Evolutionary conservation across 2,888 invertebrate genomes (phyloP), one percentile per base, ranked within the genome.

Genomic region (Leucozona laternaria): DNA sequence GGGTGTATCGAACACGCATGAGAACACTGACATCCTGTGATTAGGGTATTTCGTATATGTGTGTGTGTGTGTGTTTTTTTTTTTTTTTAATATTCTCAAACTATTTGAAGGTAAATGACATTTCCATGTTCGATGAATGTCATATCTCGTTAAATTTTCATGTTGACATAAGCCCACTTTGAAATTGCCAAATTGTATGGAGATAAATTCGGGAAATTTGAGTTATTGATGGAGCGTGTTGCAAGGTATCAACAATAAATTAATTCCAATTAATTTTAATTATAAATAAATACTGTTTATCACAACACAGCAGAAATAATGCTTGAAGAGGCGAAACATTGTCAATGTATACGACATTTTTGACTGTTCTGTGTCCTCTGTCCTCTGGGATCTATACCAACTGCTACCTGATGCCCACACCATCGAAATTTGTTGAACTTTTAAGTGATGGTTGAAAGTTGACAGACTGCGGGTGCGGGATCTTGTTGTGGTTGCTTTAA

Each of bases 21-120:
- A 68, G 80, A 80, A 72, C n/a, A 40, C 28, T 48, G 77, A 68
- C 82, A 82, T 70, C 62, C 70, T 81, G 80, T 55, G 66, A 64
- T 66, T 73, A 66, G 72, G 66, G 48, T 66, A 7, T 13, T 25
- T 4, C 4, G 25, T 25, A n/a, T n/a, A n/a, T n/a, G n/a, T n/a
- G n/a, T n/a, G n/a, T n/a, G n/a, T n/a, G n/a, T n/a, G n/a, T n/a
- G n/a, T 25, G 3, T 25, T 3, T 25, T 25, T 31, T 45, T 28
- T 64, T 48, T 17, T 17, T 15, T 40, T 25, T 60, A 20, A 13
- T 20, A 20, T 25, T 53, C 13, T 34, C 15, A 8, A 25, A 43
- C 28, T 70, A 55, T 64, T 60, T 22, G 31, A 45, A 15, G 58
- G 80, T 22, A 80, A 70, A 80, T 80, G 60, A 76, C 76, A 75